phyloP scores from a whole-genome alignment of 2,797 vertebrate species.

The Pipistrellus pipistrellus region DNA sequence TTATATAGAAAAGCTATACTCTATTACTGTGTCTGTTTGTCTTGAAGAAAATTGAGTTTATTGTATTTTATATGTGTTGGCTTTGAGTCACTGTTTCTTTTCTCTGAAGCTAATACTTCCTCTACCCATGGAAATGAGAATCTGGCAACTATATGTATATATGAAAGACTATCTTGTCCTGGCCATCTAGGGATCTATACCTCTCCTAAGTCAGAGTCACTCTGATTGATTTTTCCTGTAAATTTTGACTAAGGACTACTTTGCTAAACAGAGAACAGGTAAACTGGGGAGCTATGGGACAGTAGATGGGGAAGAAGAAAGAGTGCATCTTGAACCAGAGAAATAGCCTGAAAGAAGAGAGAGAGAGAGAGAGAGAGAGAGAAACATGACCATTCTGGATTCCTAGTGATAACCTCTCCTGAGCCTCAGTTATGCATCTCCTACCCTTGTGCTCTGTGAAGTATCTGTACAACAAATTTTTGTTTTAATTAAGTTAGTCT shows the following conservation, averaged over 20 bases:
- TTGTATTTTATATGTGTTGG: background rate
- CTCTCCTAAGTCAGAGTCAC: background rate
- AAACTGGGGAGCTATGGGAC: background rate
- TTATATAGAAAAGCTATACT: background rate
- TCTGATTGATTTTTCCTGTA: constrained; percentile 27
- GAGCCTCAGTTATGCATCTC: background rate
- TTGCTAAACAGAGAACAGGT: background rate
- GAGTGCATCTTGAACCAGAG: background rate
- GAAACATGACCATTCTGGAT: background rate
- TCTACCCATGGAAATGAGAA: constrained; percentile 39
- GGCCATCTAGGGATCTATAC: background rate
- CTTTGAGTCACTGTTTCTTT: background rate
- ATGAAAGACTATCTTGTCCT: background rate
- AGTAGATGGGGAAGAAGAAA: background rate
- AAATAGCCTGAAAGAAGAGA: background rate
- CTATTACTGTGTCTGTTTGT: background rate
- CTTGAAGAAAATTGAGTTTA: background rate
- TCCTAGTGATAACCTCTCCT: background rate
- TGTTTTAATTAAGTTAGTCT: constrained; percentile 45
- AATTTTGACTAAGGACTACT: background rate
- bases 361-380: background rate
- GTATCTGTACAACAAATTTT: background rate
- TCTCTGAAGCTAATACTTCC: background rate
- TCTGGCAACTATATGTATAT: background rate
- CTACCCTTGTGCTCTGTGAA: background rate